Conservation (phyloP, 2,797 vertebrate genomes). For the Alosa sapidissima region DNA sequence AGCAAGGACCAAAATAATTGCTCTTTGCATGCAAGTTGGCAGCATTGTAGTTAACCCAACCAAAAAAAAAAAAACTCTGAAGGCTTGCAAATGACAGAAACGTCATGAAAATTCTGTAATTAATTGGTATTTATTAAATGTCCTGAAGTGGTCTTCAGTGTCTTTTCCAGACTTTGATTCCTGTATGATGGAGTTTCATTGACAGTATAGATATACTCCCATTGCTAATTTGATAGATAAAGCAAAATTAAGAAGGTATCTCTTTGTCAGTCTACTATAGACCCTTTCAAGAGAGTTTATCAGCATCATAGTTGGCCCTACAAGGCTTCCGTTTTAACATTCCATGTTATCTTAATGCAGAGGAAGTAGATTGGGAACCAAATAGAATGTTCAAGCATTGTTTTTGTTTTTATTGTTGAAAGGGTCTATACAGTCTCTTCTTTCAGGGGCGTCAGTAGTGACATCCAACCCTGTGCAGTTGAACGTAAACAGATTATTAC, state of each 20-base stretch:
- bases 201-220: neutral
- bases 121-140: neutral
- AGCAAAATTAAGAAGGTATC: neutral
- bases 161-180: neutral
- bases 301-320: too few relatives aligned
- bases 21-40: neutral
- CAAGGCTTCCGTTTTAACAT: too few relatives aligned
- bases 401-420: too few relatives aligned
- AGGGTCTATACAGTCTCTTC: neutral
- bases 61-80: neutral
- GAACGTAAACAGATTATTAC: neutral
- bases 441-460: neutral
- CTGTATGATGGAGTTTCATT: neutral
- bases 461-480: neutral
- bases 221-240: neutral
- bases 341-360: too few relatives aligned
- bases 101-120: neutral
- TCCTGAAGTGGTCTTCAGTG: neutral
- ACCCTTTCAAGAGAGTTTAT: too few relatives aligned
- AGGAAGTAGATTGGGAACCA: too few relatives aligned
- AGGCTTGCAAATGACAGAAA: neutral
- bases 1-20: slow-evolving; percentile 15
- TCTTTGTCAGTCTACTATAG: neutral
- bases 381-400: too few relatives aligned
- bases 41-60: neutral